Percentiles rank a stretch among this genome's conserved stretches.
phyloP scores from a whole-genome alignment of 2,113 vertebrate species.

The Phoxinus phoxinus region DNA sequence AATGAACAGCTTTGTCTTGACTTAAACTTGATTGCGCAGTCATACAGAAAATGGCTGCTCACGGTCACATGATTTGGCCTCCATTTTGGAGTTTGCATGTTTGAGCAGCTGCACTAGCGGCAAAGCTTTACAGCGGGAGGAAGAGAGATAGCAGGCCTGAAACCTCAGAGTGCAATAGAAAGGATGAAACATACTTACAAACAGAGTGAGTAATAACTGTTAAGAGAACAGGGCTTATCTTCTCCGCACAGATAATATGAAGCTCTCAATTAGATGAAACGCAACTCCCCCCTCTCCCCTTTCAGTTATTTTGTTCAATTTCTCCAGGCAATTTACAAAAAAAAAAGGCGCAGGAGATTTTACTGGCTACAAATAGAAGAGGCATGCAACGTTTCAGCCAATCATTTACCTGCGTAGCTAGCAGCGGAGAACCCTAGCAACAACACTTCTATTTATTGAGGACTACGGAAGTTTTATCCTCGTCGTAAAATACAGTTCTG shows the following conservation, averaged over 20 bases:
- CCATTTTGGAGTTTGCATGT: constrained; percentile 63
- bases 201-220: constrained; percentile 70
- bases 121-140: constrained; percentile 24
- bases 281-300: constrained; percentile 54
- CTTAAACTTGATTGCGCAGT: constrained; percentile 5
- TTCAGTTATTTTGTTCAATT: constrained; percentile 73
- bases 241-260: constrained; percentile 73
- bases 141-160: constrained; percentile 32
- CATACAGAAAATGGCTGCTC: constrained; percentile 57
- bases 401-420: constrained; percentile 62
- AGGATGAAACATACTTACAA: constrained; percentile 62
- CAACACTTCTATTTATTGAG: constrained; percentile 70
- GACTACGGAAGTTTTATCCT: constrained; percentile 14
- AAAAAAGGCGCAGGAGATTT: constrained; percentile 56
- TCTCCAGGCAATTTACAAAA: constrained; percentile 77
- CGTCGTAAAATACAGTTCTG: not conserved
- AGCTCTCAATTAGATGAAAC: constrained; percentile 77
- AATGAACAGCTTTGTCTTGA: constrained; percentile 8
- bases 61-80: constrained; percentile 64
- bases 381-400: constrained; percentile 67
- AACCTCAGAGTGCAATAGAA: constrained; percentile 43
- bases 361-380: constrained; percentile 67
- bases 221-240: constrained; percentile 76
- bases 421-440: constrained; percentile 76
- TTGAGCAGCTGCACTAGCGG: constrained; percentile 46